Base-by-base conservation (phyloP, 2,113 vertebrate species). In the Anarrhichthys ocellatus region DNA sequence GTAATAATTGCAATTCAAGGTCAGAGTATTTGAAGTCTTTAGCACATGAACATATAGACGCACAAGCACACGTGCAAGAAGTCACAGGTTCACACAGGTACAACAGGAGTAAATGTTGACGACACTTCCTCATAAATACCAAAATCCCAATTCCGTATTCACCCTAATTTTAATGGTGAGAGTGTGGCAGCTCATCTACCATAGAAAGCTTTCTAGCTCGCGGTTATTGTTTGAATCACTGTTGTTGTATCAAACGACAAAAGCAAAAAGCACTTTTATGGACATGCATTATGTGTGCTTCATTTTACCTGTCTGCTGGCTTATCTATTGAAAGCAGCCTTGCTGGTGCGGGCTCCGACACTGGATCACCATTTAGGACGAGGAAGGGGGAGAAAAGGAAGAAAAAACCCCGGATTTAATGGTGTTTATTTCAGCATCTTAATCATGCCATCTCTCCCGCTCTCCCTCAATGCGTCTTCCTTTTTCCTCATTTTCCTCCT, bases 281-380 rank as follows among this genome's bases (percentile, higher is more conserved):
- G 80, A 69, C 85, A 62, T 85, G 90, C 85, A 89, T 90, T 90
- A 88, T 9, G 36, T 9, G 50, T 58, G 73, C 87, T 87, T 92
- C 87, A 72, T 88, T 89, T 88, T 84, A 92, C 87, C 87, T 92
- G 91, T 89, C 88, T 72, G 80, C 81, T 2, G 73, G 20, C 89
- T 92, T 92, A 92, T 90, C 90, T 85, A n/a, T n/a, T 78, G 71
- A 84, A 79, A 32, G 82, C 92, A 92, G 90, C 87, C 79, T 82
- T 5, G 80, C 81, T 7, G 46, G 24, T 59, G 22, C 5, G 8
- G 42, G 71, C 76, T 56, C 78, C 87, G 91, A 93, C 91, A 90
- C 88, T 63, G 77, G 86, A 91, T 92, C 90, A 77, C 67, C 85
- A 78, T 90, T 89, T 87, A 88, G 84, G 81, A 86, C 13, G 27